phyloP scores from a whole-genome alignment of 2,797 vertebrate species.

The Anisognathus igniventris region DNA sequence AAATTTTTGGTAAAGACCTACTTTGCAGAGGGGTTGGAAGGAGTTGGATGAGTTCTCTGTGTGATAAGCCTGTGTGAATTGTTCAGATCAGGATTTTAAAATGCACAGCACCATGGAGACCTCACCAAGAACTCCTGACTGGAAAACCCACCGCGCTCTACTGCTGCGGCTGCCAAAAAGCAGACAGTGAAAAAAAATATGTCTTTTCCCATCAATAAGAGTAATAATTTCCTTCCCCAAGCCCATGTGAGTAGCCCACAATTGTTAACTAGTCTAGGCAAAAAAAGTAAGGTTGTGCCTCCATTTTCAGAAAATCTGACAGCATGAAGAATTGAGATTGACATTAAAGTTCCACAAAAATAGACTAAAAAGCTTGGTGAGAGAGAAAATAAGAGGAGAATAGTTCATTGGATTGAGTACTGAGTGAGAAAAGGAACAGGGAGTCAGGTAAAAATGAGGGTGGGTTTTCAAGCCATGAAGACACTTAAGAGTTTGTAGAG shows the following conservation, averaged over 20 bases:
- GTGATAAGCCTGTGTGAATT: background rate
- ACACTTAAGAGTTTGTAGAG: background rate
- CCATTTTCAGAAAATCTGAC: conserved; percentile 13
- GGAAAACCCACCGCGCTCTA: background rate
- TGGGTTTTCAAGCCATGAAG: background rate
- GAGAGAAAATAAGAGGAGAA: background rate
- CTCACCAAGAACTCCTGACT: background rate
- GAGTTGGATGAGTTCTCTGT: background rate
- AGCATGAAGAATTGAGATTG: conserved; percentile 9
- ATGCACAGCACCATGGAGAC: background rate
- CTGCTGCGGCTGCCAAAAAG: background rate
- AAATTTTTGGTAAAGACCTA: background rate
- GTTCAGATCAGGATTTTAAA: background rate
- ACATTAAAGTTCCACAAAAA: background rate
- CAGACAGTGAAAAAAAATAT: background rate
- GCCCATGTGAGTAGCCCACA: background rate
- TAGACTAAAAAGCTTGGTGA: background rate
- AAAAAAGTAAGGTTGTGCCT: background rate
- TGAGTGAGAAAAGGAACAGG: background rate
- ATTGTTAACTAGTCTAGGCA: background rate
- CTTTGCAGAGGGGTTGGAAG: background rate
- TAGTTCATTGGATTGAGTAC: background rate
- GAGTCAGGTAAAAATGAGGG: background rate
- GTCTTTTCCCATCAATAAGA: background rate
- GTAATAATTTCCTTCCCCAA: background rate